Evolutionary conservation across 1,140 invertebrate species (phyloP).

Genomic region (Anoplophora glabripennis): DNA sequence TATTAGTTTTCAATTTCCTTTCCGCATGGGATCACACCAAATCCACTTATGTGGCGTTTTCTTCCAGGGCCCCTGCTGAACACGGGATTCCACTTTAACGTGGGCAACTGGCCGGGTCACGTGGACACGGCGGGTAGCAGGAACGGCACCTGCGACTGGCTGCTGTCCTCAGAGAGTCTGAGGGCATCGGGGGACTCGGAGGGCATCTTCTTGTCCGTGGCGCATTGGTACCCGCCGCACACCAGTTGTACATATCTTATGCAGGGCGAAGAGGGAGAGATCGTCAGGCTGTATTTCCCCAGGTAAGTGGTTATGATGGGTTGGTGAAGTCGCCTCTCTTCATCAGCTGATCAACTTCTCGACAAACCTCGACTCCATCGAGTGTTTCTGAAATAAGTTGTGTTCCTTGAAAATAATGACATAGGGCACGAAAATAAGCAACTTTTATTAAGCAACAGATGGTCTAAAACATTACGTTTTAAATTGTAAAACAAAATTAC

Average conservation of each 20-base stretch:
- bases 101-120: constrained; percentile 88
- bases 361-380: too few species aligned
- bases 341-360: too few species aligned
- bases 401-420: too few species aligned
- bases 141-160: constrained; percentile 84
- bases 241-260: constrained; percentile 88
- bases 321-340: too few species aligned
- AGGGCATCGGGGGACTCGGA: constrained; percentile 72
- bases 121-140: constrained; percentile 80
- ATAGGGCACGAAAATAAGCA: too few species aligned
- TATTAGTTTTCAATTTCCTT: too few species aligned
- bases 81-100: constrained; percentile 91
- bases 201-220: constrained; percentile 84
- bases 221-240: constrained; percentile 89
- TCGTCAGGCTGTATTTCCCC: constrained; percentile 83
- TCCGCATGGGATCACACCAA: too few species aligned
- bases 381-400: too few species aligned
- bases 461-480: too few species aligned
- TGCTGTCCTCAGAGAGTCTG: constrained; percentile 76
- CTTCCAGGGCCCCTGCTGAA: constrained; percentile 75
- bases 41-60: neutral
- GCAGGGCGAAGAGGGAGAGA: constrained; percentile 77
- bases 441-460: too few species aligned
- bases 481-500: too few species aligned
- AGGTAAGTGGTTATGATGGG: constrained; percentile 53